Evolutionary conservation across 2,113 vertebrate genomes (phyloP).

Genomic region (Bucco capensis): DNA sequence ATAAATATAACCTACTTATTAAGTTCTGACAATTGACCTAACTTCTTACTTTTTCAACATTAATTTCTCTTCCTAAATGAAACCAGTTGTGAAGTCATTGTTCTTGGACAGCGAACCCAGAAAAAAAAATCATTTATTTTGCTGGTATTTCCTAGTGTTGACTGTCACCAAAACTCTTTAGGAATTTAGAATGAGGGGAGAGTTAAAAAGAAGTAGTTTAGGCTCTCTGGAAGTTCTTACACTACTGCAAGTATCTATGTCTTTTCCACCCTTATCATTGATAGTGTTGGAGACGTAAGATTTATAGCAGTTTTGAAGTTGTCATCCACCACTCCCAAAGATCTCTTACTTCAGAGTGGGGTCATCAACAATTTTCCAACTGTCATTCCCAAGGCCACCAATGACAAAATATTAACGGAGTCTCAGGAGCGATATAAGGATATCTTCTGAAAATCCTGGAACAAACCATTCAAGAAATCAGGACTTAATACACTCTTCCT

Average conservation of each 20-base stretch:
- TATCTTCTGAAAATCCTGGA: not conserved
- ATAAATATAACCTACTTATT: not conserved
- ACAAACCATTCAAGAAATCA: not conserved
- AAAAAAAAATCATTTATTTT: not conserved
- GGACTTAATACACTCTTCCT: not conserved
- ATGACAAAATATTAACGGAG: not conserved
- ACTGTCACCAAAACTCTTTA: not conserved
- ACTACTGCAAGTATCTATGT: not conserved
- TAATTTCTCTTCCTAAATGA: not conserved
- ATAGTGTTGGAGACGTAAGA: not conserved
- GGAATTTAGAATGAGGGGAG: not conserved
- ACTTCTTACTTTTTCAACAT: not conserved
- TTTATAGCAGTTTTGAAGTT: not conserved
- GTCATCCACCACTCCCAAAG: not conserved
- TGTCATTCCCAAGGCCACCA: not conserved
- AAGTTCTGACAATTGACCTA: not conserved
- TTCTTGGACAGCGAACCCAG: not conserved
- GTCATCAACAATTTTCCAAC: not conserved
- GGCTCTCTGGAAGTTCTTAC: not conserved
- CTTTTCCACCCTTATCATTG: not conserved
- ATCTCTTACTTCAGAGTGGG: not conserved
- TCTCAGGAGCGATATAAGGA: not conserved
- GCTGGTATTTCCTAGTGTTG: not conserved
- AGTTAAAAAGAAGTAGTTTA: not conserved
- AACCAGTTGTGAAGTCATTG: not conserved